Evolutionary conservation across 2,113 vertebrate species (phyloP).

Genomic region (Budorcas taxicolor): DNA sequence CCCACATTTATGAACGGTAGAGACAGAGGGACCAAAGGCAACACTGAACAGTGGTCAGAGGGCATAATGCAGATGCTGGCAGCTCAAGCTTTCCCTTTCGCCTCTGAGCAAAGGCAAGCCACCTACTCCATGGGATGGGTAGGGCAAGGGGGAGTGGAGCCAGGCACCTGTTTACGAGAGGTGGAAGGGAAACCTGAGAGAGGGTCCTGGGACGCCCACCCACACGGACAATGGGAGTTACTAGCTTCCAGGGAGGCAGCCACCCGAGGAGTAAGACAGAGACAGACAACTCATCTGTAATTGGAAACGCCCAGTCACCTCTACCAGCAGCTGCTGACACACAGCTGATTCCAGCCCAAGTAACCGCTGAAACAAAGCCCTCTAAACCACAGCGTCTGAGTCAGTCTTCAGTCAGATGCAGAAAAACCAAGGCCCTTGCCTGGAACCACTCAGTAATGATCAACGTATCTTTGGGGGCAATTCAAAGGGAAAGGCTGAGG

Average conservation of each 20-base stretch:
- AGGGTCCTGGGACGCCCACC: not conserved
- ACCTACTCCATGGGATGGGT: not conserved
- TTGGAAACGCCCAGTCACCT: not conserved
- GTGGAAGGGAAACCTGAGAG: not conserved
- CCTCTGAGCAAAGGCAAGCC: not conserved
- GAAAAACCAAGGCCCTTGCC: not conserved
- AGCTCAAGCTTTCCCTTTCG: not conserved
- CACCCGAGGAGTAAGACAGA: not conserved
- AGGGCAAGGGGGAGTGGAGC: not conserved
- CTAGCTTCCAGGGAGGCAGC: not conserved
- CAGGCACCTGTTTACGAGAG: not conserved
- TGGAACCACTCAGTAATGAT: not conserved
- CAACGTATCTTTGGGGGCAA: not conserved
- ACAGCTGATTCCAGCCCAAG: not conserved
- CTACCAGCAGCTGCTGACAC: not conserved
- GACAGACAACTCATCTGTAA: not conserved
- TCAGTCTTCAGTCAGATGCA: not conserved
- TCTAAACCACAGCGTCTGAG: constrained; percentile 18
- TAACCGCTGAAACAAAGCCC: constrained; percentile 1
- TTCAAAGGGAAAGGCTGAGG: not conserved
- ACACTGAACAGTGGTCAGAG: not conserved
- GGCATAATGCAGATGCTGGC: too few species aligned
- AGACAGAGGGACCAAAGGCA: not conserved
- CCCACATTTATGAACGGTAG: too few species aligned
- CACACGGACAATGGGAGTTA: fast-evolving